These are phyloP conservation scores for Epistrophe grossulariae DNA, from an alignment of 2,888 invertebrate species.

Conservation along the genomic window DNA sequence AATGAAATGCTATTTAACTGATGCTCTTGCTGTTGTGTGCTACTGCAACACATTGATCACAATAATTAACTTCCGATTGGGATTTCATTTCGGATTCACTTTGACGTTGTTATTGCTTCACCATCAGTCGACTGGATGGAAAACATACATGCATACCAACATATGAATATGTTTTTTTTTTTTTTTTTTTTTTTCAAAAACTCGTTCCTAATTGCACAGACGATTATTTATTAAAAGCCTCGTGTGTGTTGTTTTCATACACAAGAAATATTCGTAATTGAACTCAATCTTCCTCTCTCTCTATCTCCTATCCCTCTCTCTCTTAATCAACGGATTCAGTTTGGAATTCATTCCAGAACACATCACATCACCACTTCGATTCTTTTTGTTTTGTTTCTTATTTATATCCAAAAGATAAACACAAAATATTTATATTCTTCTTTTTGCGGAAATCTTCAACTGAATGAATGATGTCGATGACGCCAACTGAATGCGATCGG, in stretches of 20 bases:
- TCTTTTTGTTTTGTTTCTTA: background rate
- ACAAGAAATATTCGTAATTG: slow-evolving; percentile 63
- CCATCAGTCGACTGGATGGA: background rate
- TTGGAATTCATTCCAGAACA: slow-evolving; percentile 8
- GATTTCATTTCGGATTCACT: slow-evolving; percentile 46
- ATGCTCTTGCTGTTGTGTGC: background rate
- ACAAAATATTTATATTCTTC: slow-evolving; percentile 16
- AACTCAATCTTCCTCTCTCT: slow-evolving; percentile 7
- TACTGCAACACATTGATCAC: slow-evolving; percentile 60
- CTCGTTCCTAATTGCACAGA: slow-evolving; percentile 65
- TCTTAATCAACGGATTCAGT: slow-evolving; percentile 37
- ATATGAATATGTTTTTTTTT: background rate
- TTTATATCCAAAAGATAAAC: slow-evolving; percentile 44
- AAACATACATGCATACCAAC: background rate
- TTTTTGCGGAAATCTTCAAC: slow-evolving; percentile 4
- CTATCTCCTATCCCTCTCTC: slow-evolving; percentile 14
- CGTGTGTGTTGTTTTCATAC: slow-evolving; percentile 55
- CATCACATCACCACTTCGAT: background rate
- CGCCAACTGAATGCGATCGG: slow-evolving; percentile 33
- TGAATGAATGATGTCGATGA: slow-evolving; percentile 68
- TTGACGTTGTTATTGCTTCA: slow-evolving; percentile 45
- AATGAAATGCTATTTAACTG: slow-evolving; percentile 2
- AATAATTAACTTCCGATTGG: slow-evolving; percentile 67
- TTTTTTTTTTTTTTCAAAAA: slow-evolving; percentile 8
- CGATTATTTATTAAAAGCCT: slow-evolving; percentile 68